Evolutionary conservation across 2,797 vertebrate genomes (phyloP).

Genomic region (Syngnathus rostellatus): DNA sequence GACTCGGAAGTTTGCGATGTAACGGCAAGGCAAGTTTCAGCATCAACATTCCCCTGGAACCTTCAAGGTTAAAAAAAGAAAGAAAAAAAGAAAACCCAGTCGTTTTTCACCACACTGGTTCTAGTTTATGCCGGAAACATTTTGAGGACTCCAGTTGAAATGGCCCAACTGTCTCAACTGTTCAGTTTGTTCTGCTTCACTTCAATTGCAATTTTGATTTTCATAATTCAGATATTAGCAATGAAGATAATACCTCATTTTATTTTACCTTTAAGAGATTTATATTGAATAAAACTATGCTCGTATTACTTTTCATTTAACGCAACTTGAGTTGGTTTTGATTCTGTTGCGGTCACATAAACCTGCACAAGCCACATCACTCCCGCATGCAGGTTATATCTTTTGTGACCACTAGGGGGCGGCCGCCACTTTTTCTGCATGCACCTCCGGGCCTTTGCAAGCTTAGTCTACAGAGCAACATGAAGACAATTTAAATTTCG

Average conservation of each 20-base stretch:
- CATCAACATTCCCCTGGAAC: constrained; percentile 17
- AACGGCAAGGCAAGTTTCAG: constrained; percentile 27
- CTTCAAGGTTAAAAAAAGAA: not conserved
- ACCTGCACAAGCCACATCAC: not conserved
- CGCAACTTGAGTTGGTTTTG: not conserved
- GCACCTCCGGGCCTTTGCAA: not conserved
- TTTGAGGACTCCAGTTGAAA: constrained; percentile 52
- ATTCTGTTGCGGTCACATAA: constrained; percentile 28
- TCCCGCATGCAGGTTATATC: not conserved
- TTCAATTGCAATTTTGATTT: constrained; percentile 40
- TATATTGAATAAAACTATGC: constrained; percentile 59
- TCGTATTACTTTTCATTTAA: constrained; percentile 37
- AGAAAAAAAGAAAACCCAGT: constrained; percentile 19
- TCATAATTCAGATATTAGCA: constrained; percentile 20
- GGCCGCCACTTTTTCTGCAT: constrained; percentile 28
- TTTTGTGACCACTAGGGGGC: constrained; percentile 53
- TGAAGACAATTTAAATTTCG: not conserved
- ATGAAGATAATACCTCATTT: constrained; percentile 38
- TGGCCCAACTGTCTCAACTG: constrained; percentile 36
- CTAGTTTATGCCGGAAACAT: constrained; percentile 50
- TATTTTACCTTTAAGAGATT: constrained; percentile 52
- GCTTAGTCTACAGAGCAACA: not conserved
- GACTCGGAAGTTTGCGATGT: constrained; percentile 70
- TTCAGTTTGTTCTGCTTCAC: constrained; percentile 25
- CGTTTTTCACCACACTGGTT: constrained; percentile 55